Evolutionary conservation across 2,888 invertebrate species (phyloP).

Genomic region (Eupithecia pulchellata): DNA sequence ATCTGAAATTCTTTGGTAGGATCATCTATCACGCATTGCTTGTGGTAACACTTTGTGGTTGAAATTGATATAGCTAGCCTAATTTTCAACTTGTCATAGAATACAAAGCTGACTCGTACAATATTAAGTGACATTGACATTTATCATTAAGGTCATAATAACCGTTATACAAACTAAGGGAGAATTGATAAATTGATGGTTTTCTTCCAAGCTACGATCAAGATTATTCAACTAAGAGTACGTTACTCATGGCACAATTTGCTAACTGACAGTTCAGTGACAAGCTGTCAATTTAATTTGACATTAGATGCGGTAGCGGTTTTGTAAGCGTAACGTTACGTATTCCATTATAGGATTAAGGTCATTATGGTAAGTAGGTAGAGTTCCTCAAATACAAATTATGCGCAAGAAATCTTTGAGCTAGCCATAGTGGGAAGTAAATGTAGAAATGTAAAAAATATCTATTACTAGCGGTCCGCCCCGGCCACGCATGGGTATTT

Average conservation of each 20-base stretch:
- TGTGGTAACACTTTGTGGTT: background rate
- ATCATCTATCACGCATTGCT: background rate
- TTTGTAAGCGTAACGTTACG: slow-evolving; percentile 4
- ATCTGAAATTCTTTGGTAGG: background rate
- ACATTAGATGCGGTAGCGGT: background rate
- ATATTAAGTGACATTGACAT: background rate
- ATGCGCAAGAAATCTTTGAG: background rate
- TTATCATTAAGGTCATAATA: background rate
- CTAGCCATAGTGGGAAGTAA: too few relatives aligned
- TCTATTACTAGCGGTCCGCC: too few relatives aligned
- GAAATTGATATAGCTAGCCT: background rate
- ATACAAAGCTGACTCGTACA: background rate
- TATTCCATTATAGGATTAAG: slow-evolving; percentile 9
- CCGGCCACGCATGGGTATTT: too few relatives aligned
- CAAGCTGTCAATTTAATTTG: slow-evolving; percentile 2
- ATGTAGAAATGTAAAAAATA: too few relatives aligned
- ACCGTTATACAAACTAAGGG: background rate
- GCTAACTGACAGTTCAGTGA: slow-evolving; percentile 2
- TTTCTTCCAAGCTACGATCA: slow-evolving; percentile 4
- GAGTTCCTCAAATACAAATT: background rate
- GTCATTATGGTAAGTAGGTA: slow-evolving; percentile 1
- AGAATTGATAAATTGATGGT: background rate
- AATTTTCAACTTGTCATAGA: background rate
- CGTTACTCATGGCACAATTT: background rate
- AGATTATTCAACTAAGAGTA: slow-evolving; percentile 5